Conservation (phyloP, 2,797 vertebrate genomes). For the Distichodus sexfasciatus region DNA sequence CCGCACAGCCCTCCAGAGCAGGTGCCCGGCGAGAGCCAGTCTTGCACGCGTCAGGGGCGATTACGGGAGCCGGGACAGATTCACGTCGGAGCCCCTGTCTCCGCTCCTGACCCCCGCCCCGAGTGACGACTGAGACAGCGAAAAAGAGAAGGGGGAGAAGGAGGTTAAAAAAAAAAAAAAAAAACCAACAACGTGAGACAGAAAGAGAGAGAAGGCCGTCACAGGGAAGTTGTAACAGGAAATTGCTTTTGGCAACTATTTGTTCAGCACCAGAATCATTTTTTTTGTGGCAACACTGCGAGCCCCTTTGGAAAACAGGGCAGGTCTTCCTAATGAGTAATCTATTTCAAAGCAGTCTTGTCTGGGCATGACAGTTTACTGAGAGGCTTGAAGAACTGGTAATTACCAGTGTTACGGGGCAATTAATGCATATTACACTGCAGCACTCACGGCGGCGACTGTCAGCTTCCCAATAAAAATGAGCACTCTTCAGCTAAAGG, state of each 20-base stretch:
- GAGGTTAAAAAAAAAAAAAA: constrained; percentile 7
- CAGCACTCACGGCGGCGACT: constrained; percentile 99
- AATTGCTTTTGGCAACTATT: constrained; percentile 99
- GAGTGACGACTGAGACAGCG: constrained; percentile 78
- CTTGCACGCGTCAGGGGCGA: constrained; percentile 22
- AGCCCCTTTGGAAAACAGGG: constrained; percentile 98
- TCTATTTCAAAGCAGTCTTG: constrained; percentile 99
- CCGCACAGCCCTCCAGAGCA: constrained; percentile 26
- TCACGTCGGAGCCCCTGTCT: constrained; percentile 70
- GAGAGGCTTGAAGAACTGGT: constrained; percentile 99
- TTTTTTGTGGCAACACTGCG: constrained; percentile 86
- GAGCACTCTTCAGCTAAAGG: constrained; percentile 99
- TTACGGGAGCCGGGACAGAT: constrained; percentile 60
- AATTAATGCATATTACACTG: constrained; percentile 99
- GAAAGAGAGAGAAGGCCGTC: constrained; percentile 75
- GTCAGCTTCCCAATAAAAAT: constrained; percentile 99
- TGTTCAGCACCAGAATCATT: constrained; percentile 89
- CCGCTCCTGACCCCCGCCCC: constrained; percentile 77
- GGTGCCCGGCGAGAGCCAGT: constrained; percentile 39
- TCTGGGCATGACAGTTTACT: constrained; percentile 99
- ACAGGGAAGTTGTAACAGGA: constrained; percentile 92
- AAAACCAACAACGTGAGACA: no score
- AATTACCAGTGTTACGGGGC: constrained; percentile 99
- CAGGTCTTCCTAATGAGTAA: constrained; percentile 99
- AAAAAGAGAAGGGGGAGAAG: not conserved